These are phyloP conservation scores for Agrotis ipsilon DNA, from an alignment of 2,888 invertebrate genomes.

Conservation along the genomic window DNA sequence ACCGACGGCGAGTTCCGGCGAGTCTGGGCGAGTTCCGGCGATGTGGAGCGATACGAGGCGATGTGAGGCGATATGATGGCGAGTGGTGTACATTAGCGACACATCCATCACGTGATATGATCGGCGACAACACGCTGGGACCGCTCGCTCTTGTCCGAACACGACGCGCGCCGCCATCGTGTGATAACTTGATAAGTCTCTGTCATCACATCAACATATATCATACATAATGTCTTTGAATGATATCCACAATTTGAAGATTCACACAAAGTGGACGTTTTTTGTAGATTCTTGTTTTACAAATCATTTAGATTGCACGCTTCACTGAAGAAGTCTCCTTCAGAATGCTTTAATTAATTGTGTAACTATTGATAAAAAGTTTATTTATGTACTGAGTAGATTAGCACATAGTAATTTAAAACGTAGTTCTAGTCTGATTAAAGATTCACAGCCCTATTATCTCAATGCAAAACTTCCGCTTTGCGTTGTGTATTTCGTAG, in stretches of 20 bases:
- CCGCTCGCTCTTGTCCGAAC: conserved; percentile 3
- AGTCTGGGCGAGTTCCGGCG: no score
- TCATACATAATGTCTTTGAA: neutral
- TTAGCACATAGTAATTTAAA: neutral
- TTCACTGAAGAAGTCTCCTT: neutral
- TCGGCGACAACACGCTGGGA: conserved; percentile 24
- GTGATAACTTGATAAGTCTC: neutral
- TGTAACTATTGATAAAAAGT: no score
- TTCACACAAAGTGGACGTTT: neutral
- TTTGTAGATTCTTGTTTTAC: neutral
- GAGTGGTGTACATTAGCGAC: conserved; percentile 32
- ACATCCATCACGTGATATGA: conserved; percentile 47
- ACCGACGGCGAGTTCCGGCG: conserved; percentile 10
- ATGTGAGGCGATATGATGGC: conserved; percentile 17
- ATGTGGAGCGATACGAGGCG: conserved; percentile 3
- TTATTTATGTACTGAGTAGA: no score
- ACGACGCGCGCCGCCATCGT: neutral
- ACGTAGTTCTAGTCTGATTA: neutral
- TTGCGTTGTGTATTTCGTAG: neutral
- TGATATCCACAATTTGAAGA: neutral
- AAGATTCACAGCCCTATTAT: no score
- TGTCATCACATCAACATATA: no score
- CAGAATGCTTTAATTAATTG: no score
- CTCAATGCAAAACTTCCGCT: neutral
- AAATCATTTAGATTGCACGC: neutral